These are phyloP conservation scores for Saxidomus purpurata DNA, from an alignment of 1,140 invertebrate genomes.

Conservation along the genomic window DNA sequence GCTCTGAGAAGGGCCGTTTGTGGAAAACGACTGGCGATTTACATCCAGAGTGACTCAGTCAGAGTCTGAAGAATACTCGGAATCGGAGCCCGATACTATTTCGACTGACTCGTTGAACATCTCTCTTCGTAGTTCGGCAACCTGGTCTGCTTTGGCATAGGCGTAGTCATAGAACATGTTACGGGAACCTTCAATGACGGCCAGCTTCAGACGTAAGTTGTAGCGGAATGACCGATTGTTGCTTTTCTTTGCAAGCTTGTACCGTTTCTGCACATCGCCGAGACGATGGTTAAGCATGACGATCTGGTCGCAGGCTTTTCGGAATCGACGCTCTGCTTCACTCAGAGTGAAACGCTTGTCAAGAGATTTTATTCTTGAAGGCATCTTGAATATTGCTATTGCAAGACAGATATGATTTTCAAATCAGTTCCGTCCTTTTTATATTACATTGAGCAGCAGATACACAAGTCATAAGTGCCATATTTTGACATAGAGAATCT, in stretches of 20 bases:
- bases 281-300: slow-evolving; percentile 43
- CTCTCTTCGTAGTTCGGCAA: too few species aligned
- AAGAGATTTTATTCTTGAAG: slow-evolving; percentile 38
- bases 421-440: not conserved
- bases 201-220: slow-evolving; percentile 53
- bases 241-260: slow-evolving; percentile 24
- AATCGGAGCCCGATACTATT: too few species aligned
- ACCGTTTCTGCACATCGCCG: slow-evolving; percentile 33
- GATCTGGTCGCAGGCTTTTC: slow-evolving; percentile 55
- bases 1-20: too few species aligned
- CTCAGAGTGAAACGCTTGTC: slow-evolving; percentile 40
- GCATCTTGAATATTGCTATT: slow-evolving; percentile 42
- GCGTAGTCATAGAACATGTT: too few species aligned
- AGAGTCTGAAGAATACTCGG: too few species aligned
- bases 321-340: slow-evolving; percentile 43
- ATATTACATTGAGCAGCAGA: not conserved
- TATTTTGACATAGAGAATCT: slow-evolving; percentile 12
- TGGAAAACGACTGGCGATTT: too few species aligned
- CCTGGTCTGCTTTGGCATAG: slow-evolving; percentile 63
- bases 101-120: too few species aligned
- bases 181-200: slow-evolving; percentile 72
- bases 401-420: not conserved
- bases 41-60: too few species aligned
- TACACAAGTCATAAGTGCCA: slow-evolving; percentile 35
- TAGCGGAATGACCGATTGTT: slow-evolving; percentile 37